These are phyloP conservation scores for Danaus melanippus DNA, from an alignment of 1,140 invertebrate species.

Conservation along the genomic window DNA sequence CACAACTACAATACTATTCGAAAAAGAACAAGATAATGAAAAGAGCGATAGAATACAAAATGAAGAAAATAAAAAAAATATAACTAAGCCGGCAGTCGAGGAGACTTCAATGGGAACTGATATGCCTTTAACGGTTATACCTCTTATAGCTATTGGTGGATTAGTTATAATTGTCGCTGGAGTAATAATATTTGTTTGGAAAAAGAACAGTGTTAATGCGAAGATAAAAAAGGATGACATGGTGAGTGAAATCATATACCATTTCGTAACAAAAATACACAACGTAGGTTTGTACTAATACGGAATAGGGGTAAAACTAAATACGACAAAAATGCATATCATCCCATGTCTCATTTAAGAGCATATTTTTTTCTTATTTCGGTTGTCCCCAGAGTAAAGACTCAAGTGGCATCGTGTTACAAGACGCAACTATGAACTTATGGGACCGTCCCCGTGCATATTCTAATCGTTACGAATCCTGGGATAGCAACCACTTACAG, in stretches of 20 bases:
- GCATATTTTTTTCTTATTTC: conserved; percentile 3
- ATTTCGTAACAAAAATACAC: too few relatives aligned
- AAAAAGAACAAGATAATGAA: conserved; percentile 24
- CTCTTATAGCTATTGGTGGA: conserved; percentile 50
- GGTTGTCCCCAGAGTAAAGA: conserved; percentile 63
- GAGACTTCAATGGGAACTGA: conserved; percentile 34
- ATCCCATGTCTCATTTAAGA: too few relatives aligned
- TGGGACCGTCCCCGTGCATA: conserved; percentile 84
- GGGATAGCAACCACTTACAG: conserved; percentile 78
- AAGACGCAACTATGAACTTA: conserved; percentile 56
- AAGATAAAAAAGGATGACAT: conserved; percentile 61
- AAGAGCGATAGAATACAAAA: conserved; percentile 20
- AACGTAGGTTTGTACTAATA: too few relatives aligned
- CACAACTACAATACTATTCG: conserved; percentile 27
- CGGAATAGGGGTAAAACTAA: too few relatives aligned
- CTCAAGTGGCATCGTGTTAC: conserved; percentile 60
- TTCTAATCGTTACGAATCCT: conserved; percentile 85
- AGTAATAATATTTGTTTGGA: conserved; percentile 57
- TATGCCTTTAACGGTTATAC: conserved; percentile 48
- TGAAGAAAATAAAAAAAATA: conserved; percentile 31
- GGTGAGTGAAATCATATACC: conserved; percentile 35
- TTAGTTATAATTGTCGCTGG: conserved; percentile 54
- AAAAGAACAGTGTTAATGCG: conserved; percentile 39
- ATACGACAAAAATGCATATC: too few relatives aligned
- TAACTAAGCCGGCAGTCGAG: conserved; percentile 22